phyloP scores from a whole-genome alignment of 1,140 invertebrate genomes.

The Thalassaphorura encarpata region DNA sequence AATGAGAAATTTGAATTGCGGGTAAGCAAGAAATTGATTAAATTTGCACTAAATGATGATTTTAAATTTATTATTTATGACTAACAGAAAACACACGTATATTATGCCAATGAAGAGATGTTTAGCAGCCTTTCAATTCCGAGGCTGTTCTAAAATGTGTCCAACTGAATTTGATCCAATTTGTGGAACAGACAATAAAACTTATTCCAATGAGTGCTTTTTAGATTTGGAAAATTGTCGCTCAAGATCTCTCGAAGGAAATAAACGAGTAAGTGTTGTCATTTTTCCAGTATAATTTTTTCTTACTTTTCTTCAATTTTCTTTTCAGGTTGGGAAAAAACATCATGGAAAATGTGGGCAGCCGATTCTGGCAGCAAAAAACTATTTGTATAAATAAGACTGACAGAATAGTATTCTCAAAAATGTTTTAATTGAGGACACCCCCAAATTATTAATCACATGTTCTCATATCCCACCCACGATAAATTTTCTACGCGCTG shows the following conservation, averaged over 20 bases:
- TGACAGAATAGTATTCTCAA: not conserved
- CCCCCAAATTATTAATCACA: no score
- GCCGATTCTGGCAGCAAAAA: constrained; percentile 55
- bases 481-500: no score
- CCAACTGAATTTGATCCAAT: constrained; percentile 74
- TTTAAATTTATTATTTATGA: not conserved
- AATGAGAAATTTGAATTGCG: constrained; percentile 76
- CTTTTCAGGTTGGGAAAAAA: constrained; percentile 43
- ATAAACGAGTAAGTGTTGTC: no score
- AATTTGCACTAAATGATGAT: not conserved
- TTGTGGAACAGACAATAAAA: constrained; percentile 77
- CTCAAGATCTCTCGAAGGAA: constrained; percentile 50
- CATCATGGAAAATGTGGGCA: constrained; percentile 59
- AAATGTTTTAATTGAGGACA: not conserved
- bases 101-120: constrained; percentile 76
- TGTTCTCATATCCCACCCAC: no score
- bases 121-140: constrained; percentile 67
- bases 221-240: constrained; percentile 79
- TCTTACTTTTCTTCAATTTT: no score
- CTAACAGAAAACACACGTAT: constrained; percentile 66
- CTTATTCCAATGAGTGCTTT: constrained; percentile 87
- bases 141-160: constrained; percentile 74
- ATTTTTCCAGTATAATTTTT: no score
- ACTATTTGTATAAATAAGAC: constrained; percentile 49
- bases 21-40: constrained; percentile 9